These are phyloP conservation scores for Drosophila dunni DNA, from an alignment of 1,140 invertebrate species.

Conservation along the genomic window DNA sequence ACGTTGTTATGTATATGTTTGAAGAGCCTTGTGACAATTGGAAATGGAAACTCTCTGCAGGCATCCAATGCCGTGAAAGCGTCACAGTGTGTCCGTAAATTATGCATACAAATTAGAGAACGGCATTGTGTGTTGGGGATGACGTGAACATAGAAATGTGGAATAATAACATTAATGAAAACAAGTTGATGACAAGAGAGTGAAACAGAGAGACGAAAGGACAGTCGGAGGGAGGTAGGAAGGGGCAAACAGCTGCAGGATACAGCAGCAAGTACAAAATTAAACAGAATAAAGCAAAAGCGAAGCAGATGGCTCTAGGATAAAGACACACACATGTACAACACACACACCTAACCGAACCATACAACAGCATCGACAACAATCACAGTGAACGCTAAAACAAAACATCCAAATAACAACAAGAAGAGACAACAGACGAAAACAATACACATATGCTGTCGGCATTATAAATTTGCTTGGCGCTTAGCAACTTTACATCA, in stretches of 20 bases:
- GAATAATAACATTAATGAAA: slow-evolving; percentile 81
- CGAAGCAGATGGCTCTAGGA: slow-evolving; percentile 69
- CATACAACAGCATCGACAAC: slow-evolving; percentile 47
- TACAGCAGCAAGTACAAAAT: slow-evolving; percentile 71
- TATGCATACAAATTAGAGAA: slow-evolving; percentile 79
- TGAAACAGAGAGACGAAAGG: slow-evolving; percentile 6
- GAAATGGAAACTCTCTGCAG: slow-evolving; percentile 33
- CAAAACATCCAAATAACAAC: slow-evolving; percentile 55
- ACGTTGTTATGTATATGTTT: not conserved
- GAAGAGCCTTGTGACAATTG: slow-evolving; percentile 55
- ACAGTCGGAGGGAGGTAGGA: not conserved
- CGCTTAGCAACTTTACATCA: slow-evolving; percentile 68
- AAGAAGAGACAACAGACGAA: slow-evolving; percentile 24
- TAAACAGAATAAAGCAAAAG: slow-evolving; percentile 75
- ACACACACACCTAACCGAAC: slow-evolving; percentile 29
- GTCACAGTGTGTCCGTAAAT: slow-evolving; percentile 60
- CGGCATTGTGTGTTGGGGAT: slow-evolving; percentile 55
- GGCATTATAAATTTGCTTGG: slow-evolving; percentile 63
- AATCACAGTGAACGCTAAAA: slow-evolving; percentile 70
- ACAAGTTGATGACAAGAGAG: slow-evolving; percentile 57
- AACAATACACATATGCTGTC: slow-evolving; percentile 34
- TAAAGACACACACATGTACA: slow-evolving; percentile 46
- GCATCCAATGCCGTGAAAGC: not conserved
- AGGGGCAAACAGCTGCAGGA: slow-evolving; percentile 66
- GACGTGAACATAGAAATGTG: slow-evolving; percentile 76